These are phyloP conservation scores for Tenualosa ilisha DNA, from an alignment of 2,797 vertebrate genomes.

Conservation along the genomic window DNA sequence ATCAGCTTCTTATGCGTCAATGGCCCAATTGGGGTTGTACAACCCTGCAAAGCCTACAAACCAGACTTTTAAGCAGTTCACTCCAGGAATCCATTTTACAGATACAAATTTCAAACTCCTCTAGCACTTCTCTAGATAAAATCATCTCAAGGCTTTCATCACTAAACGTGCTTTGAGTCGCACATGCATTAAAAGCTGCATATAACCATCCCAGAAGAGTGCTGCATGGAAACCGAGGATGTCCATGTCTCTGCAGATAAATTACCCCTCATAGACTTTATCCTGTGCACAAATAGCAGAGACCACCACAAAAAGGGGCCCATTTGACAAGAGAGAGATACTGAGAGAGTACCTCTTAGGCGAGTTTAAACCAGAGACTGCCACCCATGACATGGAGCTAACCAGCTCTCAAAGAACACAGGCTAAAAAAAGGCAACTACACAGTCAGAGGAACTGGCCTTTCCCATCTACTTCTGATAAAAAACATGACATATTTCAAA, in stretches of 20 bases:
- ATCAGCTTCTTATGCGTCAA: background rate
- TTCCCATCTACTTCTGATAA: background rate
- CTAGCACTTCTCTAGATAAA: too few relatives aligned
- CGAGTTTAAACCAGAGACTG: background rate
- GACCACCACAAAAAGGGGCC: background rate
- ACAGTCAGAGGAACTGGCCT: background rate
- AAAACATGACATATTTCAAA: slow-evolving; percentile 2
- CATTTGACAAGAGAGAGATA: background rate
- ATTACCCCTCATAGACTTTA: background rate
- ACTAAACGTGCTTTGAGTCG: background rate
- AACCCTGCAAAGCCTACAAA: background rate
- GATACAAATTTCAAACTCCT: background rate
- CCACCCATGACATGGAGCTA: background rate
- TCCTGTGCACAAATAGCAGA: background rate
- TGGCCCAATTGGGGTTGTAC: background rate
- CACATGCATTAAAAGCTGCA: background rate
- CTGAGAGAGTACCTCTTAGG: background rate
- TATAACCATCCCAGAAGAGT: background rate
- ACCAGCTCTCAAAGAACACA: slow-evolving; percentile 11
- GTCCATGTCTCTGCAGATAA: background rate
- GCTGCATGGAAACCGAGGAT: background rate
- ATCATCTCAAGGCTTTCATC: background rate
- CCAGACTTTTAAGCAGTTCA: background rate
- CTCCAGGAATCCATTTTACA: background rate
- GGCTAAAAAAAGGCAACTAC: slow-evolving; percentile 13